phyloP scores from a whole-genome alignment of 2,113 vertebrate species.

The Furnarius figulus region DNA sequence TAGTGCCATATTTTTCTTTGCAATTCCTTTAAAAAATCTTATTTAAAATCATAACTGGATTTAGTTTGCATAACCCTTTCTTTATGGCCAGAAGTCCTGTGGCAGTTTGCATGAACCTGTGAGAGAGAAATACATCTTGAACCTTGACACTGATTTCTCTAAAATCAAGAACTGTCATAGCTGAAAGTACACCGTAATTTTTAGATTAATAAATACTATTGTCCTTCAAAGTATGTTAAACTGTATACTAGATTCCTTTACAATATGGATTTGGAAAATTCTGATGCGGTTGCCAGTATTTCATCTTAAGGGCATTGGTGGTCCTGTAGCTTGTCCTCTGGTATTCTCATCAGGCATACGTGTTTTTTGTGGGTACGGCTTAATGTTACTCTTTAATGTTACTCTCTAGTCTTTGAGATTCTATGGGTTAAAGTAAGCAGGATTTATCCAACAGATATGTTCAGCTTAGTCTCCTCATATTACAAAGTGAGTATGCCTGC shows the following conservation, averaged over 20 bases:
- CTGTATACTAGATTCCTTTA: not conserved
- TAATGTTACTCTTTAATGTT: not conserved
- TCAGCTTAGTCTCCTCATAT: not conserved
- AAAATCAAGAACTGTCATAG: not conserved
- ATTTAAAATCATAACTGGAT: not conserved
- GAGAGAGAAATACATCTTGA: not conserved
- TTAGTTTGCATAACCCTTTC: not conserved
- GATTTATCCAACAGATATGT: not conserved
- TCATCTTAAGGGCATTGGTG: not conserved
- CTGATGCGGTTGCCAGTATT: not conserved
- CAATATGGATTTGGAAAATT: not conserved
- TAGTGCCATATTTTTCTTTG: not conserved
- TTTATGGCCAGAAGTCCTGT: not conserved
- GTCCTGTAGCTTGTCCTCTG: not conserved
- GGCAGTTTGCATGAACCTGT: not conserved
- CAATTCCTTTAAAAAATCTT: not conserved
- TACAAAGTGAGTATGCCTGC: not conserved
- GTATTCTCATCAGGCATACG: not conserved
- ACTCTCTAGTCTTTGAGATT: not conserved
- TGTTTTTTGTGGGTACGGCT: not conserved
- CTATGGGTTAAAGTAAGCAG: not conserved
- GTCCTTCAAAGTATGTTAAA: not conserved
- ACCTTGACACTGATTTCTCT: not conserved
- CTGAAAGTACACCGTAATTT: not conserved
- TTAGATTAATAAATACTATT: not conserved